Percentiles rank a stretch among this genome's conserved stretches.
Conservation (phyloP, 2,888 invertebrate genomes). For the Agonopterix arenella region DNA sequence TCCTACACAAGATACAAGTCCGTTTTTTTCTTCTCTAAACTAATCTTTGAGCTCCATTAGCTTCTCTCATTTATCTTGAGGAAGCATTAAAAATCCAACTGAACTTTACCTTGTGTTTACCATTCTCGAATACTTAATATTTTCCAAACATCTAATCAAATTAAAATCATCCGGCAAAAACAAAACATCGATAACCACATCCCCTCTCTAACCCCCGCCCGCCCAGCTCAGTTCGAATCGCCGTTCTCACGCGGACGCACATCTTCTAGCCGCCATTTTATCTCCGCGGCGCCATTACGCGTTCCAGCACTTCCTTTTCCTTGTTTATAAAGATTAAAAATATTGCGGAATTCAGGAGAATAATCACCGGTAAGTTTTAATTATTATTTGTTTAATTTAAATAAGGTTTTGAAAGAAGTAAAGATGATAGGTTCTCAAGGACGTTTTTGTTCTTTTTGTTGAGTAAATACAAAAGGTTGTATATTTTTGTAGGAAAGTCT, state of each 20-base stretch:
- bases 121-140: no score
- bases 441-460: conserved; percentile 24
- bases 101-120: no score
- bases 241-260: conserved; percentile 38
- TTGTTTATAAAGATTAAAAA: no score
- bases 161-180: background rate
- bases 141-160: background rate
- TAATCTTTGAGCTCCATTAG: no score
- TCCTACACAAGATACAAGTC: no score
- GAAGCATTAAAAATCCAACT: no score
- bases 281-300: conserved; percentile 45
- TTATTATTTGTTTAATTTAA: background rate
- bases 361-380: background rate
- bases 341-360: no score
- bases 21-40: no score
- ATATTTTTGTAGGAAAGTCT: background rate
- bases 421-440: conserved; percentile 20
- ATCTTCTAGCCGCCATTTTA: conserved; percentile 32
- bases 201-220: conserved; percentile 29
- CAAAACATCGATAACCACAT: conserved; percentile 1
- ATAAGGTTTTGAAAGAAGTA: background rate
- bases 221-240: conserved; percentile 48
- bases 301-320: conserved; percentile 33
- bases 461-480: background rate
- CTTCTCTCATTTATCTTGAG: no score